A percentile compares a stretch with the other conserved stretches of the same genome.
Evolutionary conservation across 2,113 vertebrate species (phyloP).

Genomic region (Periophthalmodon schlosseri): DNA sequence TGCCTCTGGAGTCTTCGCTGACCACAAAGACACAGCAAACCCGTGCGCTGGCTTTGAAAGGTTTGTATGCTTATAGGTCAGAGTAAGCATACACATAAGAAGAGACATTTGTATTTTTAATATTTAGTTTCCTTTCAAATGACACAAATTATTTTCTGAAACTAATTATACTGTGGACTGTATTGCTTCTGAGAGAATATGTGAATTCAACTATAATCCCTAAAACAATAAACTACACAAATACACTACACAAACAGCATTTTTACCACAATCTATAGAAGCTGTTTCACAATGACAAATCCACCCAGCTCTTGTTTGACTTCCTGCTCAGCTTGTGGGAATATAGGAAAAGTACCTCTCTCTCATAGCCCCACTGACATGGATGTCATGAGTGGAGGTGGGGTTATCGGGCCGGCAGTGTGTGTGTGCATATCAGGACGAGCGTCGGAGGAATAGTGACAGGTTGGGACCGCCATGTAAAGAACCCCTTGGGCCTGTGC

Average conservation of each 20-base stretch:
- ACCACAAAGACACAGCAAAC: constrained; percentile 23
- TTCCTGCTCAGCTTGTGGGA: constrained; percentile 26
- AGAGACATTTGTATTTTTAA: background rate
- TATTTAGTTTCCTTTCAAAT: too few species aligned
- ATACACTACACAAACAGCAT: too few species aligned
- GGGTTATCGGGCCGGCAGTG: constrained; percentile 43
- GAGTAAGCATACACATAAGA: constrained; percentile 32
- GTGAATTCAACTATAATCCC: too few species aligned
- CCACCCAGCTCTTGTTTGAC: constrained; percentile 43
- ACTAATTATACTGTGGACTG: background rate
- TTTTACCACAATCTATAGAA: background rate
- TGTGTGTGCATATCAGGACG: constrained; percentile 40
- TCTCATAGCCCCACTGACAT: constrained; percentile 39
- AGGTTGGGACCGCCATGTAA: constrained; percentile 51
- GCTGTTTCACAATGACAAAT: background rate
- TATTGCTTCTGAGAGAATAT: background rate
- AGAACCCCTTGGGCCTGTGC: constrained; percentile 44
- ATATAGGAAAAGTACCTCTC: constrained; percentile 32
- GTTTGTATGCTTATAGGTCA: constrained; percentile 16
- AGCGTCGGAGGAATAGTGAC: constrained; percentile 54
- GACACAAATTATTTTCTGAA: too few species aligned
- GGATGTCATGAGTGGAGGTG: constrained; percentile 50
- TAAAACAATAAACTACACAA: too few species aligned
- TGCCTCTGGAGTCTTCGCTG: constrained; percentile 13
- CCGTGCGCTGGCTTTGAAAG: constrained; percentile 3